Evolutionary conservation across 2,888 invertebrate genomes (phyloP).

Genomic region (Lasioglossum figueresi): DNA sequence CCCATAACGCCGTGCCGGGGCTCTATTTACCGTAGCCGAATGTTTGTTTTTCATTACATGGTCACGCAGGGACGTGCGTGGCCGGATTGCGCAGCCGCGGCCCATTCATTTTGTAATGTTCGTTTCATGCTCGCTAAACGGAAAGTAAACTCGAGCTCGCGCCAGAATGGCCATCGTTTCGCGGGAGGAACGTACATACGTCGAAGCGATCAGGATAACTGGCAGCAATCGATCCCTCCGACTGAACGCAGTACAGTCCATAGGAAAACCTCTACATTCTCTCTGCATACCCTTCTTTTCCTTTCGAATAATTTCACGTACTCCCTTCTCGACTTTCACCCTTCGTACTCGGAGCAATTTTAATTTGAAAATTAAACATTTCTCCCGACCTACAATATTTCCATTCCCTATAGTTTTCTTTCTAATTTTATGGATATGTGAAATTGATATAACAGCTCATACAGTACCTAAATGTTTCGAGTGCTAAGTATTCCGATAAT

Average conservation of each 20-base stretch:
- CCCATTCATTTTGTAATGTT: conserved; percentile 50
- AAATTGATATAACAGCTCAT: no score
- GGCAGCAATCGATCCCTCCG: conserved; percentile 76
- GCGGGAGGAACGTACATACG: conserved; percentile 50
- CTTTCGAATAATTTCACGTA: neutral
- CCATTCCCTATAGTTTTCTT: no score
- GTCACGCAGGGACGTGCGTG: conserved; percentile 43
- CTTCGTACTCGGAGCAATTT: no score
- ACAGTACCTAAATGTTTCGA: no score
- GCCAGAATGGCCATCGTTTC: conserved; percentile 18
- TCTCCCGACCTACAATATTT: no score
- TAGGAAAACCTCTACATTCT: neutral
- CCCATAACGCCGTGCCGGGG: conserved; percentile 19
- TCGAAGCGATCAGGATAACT: conserved; percentile 75
- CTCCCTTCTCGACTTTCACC: neutral
- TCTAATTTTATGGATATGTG: no score
- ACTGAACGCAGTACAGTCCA: conserved; percentile 74
- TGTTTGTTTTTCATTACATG: conserved; percentile 59
- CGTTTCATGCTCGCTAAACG: conserved; percentile 44
- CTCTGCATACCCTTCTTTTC: neutral
- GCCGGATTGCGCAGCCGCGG: conserved; percentile 46
- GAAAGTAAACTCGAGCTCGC: conserved; percentile 39
- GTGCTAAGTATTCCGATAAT: no score
- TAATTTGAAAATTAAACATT: no score
- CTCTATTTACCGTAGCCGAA: conserved; percentile 45